phyloP scores from a whole-genome alignment of 2,888 invertebrate species.

The Acanthoscelides obtectus region DNA sequence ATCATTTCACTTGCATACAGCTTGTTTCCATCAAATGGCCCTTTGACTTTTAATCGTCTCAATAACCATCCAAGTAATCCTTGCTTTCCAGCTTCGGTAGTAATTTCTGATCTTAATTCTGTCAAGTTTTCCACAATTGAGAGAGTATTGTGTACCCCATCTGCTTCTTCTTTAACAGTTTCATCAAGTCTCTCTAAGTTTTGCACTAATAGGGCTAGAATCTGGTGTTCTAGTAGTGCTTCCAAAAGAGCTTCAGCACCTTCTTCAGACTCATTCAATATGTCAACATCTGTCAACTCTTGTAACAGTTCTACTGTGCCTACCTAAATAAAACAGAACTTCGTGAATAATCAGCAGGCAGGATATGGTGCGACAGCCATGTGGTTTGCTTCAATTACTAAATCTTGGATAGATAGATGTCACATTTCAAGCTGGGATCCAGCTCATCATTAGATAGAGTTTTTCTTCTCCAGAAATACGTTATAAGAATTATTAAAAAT shows the following conservation, averaged over 20 bases:
- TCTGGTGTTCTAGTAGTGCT: slow-evolving; percentile 81
- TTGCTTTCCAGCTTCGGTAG: slow-evolving; percentile 81
- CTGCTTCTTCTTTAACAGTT: slow-evolving; percentile 85
- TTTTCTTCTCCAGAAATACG: no score
- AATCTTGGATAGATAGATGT: no score
- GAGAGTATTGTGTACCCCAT: slow-evolving; percentile 93
- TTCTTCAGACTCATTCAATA: slow-evolving; percentile 89
- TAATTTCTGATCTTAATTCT: slow-evolving; percentile 82
- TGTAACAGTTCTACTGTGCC: slow-evolving; percentile 57
- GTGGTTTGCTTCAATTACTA: no score
- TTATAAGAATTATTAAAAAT: no score
- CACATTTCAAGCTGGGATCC: no score
- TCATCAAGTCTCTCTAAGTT: slow-evolving; percentile 93
- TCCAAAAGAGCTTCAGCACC: slow-evolving; percentile 85
- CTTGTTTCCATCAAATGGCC: slow-evolving; percentile 92
- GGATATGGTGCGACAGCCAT: no score
- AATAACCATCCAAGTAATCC: slow-evolving; percentile 90
- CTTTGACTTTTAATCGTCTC: slow-evolving; percentile 79
- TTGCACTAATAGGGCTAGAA: slow-evolving; percentile 81
- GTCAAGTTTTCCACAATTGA: slow-evolving; percentile 88
- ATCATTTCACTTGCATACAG: slow-evolving; percentile 94
- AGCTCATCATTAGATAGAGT: no score
- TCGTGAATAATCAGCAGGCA: no score
- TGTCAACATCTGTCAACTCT: slow-evolving; percentile 95
- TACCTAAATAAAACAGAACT: slow-evolving; percentile 30